A percentile compares a stretch with the other conserved stretches of the same genome.
Evolutionary conservation across 2,888 invertebrate genomes (phyloP).

Genomic region (Hoplodrina ambigua): DNA sequence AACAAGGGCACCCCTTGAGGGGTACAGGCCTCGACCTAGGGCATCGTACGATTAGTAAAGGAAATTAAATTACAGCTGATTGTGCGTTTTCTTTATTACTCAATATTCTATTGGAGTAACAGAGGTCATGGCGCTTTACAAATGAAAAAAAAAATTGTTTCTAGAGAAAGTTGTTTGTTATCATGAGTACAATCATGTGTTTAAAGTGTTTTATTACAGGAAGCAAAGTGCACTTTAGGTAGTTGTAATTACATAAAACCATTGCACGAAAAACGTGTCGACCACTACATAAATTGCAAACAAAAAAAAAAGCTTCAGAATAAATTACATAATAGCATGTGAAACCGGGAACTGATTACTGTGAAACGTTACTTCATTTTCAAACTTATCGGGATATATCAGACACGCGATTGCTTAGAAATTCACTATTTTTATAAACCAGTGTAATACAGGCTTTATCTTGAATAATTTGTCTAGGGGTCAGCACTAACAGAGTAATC

Average conservation of each 20-base stretch:
- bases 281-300: constrained; percentile 19
- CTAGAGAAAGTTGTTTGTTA: too few relatives aligned
- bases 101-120: too few relatives aligned
- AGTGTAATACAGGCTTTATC: constrained; percentile 38
- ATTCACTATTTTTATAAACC: constrained; percentile 18
- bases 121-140: too few relatives aligned
- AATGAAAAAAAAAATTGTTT: too few relatives aligned
- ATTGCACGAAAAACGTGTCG: constrained; percentile 23
- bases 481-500: not conserved
- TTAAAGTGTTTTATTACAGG: not conserved
- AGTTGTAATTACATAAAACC: not conserved
- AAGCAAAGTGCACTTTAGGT: not conserved
- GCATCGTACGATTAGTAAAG: too few relatives aligned
- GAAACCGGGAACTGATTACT: constrained; percentile 27
- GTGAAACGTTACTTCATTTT: constrained; percentile 37
- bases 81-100: too few relatives aligned
- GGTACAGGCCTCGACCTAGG: too few relatives aligned
- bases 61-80: too few relatives aligned
- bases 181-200: not conserved
- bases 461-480: constrained; percentile 28
- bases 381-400: constrained; percentile 37
- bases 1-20: too few relatives aligned
- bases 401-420: constrained; percentile 49
- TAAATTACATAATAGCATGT: constrained; percentile 50
- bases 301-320: constrained; percentile 6